Base-by-base conservation (phyloP, 2,888 invertebrate genomes). In the Lacanobia wlatinum region DNA sequence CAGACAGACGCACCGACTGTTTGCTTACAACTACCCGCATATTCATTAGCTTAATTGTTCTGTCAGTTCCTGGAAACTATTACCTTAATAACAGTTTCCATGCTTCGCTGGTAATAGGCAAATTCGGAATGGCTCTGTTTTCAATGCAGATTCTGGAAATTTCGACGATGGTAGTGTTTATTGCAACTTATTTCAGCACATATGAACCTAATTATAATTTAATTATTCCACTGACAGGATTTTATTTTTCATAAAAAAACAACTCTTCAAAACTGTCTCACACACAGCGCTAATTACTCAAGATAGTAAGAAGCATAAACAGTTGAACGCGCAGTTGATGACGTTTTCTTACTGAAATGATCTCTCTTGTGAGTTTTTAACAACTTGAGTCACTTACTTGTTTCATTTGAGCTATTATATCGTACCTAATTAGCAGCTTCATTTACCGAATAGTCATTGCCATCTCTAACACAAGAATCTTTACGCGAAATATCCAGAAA, bases 1-100 rank as follows among this genome's bases (percentile, higher is more conserved):
- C 70, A 77, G 64, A 56, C 75, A 75, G 72, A 62, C 69, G 60
- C 38, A 40, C 61, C 34, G 69, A 52, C 55, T 82, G 78, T 87
- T 85, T 82, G 70, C 80, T 61, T 52, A 82, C 70, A 63, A 78
- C 86, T 83, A 83, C 82, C 88, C 88, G 88, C 90, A 91, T 92
- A 92, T 92, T 92, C 90, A 93, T 93, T 91, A 93, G 85, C 88
- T 85, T 92, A 92, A 93, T 93, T 92, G 92, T 90, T 84, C 87
- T 78, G 87, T 85, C 89, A 85, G 78, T 83, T 86, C 84, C 80
- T 86, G 83, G 88, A 90, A 86, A 87, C 89, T 86, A 90, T 91
- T 91, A 86, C 82, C 83, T 80, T 85, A 86, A 86, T 88, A 82
- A 76, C 76, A 75, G 66, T 84, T 76, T 70, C 69, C 59, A 79